Percentiles rank a stretch among this genome's conserved stretches.
phyloP scores from a whole-genome alignment of 2,113 vertebrate species.

The Salvator merianae region DNA sequence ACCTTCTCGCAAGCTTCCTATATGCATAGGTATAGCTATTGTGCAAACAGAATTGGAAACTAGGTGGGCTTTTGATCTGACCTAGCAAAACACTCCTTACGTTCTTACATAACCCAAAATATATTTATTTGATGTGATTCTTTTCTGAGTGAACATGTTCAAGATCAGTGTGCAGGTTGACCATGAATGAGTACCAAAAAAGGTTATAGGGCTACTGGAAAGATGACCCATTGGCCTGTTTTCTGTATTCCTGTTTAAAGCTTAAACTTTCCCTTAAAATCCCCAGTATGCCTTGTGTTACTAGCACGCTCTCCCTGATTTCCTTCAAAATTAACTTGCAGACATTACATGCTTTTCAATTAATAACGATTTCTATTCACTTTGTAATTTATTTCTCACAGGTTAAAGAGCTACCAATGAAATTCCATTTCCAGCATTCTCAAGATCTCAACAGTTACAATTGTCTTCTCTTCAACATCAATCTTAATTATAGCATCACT shows the following conservation, averaged over 20 bases:
- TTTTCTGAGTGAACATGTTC: not conserved
- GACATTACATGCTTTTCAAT: slow-evolving; percentile 46
- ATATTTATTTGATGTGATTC: not conserved
- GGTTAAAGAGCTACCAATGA: slow-evolving; percentile 34
- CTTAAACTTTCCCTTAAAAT: not conserved
- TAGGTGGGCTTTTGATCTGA: too few relatives aligned
- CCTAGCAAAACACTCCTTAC: too few relatives aligned
- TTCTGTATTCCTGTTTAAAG: not conserved
- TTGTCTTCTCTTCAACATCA: slow-evolving; percentile 27
- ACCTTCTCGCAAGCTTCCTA: too few relatives aligned
- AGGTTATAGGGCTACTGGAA: not conserved
- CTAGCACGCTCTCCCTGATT: not conserved
- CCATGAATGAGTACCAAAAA: not conserved
- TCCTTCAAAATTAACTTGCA: slow-evolving; percentile 32
- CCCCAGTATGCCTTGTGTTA: not conserved
- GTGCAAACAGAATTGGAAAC: too few relatives aligned
- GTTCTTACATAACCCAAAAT: too few relatives aligned
- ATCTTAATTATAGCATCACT: slow-evolving; percentile 34
- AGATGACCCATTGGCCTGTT: not conserved
- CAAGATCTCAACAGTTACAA: slow-evolving; percentile 42
- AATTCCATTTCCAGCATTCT: slow-evolving; percentile 42
- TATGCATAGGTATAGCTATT: too few relatives aligned
- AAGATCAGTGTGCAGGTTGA: not conserved
- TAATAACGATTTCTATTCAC: slow-evolving; percentile 47
- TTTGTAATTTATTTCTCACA: slow-evolving; percentile 41